Base-by-base conservation (phyloP, 2,113 vertebrate genomes). In the Saguinus imperator region DNA sequence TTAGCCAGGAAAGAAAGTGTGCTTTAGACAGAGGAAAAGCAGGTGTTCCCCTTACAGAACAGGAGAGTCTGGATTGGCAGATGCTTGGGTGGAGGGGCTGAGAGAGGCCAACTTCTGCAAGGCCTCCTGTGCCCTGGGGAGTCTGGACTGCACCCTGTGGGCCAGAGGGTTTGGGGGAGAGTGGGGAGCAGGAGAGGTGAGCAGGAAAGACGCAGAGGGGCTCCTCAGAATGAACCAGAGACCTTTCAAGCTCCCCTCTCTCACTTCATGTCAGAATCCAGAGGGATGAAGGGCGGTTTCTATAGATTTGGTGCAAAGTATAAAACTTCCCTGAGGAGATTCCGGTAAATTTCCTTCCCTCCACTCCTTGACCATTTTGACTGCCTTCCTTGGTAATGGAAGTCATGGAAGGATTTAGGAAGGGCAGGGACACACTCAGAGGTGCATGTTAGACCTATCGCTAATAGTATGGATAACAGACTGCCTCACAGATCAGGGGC, bases 11-110 rank as follows among this genome's bases (percentile, higher is more conserved):
- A 82, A 55, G 48, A 55, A 83, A 20, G 77, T 52, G 12, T 2
- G 7, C 87, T 58, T 48, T 76, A 57, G 45, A 12, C 0, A 0
- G 40, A 68, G 52, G 37, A 45, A 43, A 68, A 76, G 77, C 77
- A 45, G 77, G 21, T 5, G 0, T 10, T 14, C 4, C 25, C 2
- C 1, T 17, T 29, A 9, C 0, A 45, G 91, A 64, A 37, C 13
- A 21, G 20, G 80, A 73, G 79, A n/a, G 21, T 68, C 66, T 79
- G 66, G 13, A 18, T 23, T 70, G 13, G 43, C n/a, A 50, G 43
- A 35, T 52, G n/a, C 18, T 21, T 7, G 17, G 76, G n/a, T 32
- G 21, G 10, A 23, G 18, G 4, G 48, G n/a, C 1, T 1, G 40
- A 64, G 35, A 27, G 27, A 70, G 81, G 83, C 6, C 25, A 11